phyloP scores from a whole-genome alignment of 2,113 vertebrate genomes.

The Psammodynastes pulverulentus region DNA sequence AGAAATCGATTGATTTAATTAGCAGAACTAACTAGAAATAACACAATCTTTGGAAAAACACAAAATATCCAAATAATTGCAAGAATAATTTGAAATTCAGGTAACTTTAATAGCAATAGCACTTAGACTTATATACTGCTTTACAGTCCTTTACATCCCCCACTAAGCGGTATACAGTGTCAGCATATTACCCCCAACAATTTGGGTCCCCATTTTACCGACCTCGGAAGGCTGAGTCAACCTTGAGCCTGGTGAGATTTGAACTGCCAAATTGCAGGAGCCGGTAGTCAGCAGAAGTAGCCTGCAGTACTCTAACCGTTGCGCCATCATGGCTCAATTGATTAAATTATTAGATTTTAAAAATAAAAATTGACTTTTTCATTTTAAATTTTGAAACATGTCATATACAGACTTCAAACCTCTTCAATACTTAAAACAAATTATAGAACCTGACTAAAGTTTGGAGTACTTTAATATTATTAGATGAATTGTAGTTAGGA shows the following conservation, averaged over 20 bases:
- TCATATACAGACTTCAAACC: not conserved
- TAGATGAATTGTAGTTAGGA: not conserved
- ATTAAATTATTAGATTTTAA: not conserved
- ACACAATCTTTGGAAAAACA: not conserved
- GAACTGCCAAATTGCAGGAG: too few relatives aligned
- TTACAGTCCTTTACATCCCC: too few relatives aligned
- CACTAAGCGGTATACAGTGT: too few relatives aligned
- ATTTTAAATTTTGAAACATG: not conserved
- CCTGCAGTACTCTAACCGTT: too few relatives aligned
- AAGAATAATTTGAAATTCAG: not conserved
- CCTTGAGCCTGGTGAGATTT: too few relatives aligned
- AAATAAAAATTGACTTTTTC: too few relatives aligned
- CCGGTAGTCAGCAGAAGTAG: too few relatives aligned
- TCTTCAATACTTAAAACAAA: not conserved
- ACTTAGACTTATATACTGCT: too few relatives aligned
- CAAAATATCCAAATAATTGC: not conserved
- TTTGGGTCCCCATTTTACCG: too few relatives aligned
- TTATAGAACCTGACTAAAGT: not conserved
- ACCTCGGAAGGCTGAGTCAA: too few relatives aligned
- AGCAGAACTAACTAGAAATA: conserved; percentile 4
- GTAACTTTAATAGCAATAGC: not conserved
- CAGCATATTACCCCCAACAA: too few relatives aligned
- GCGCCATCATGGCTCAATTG: too few relatives aligned
- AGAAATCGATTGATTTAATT: conserved; percentile 18
- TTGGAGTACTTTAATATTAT: not conserved